phyloP scores from a whole-genome alignment of 2,888 invertebrate species.

The Strigamia transsilvanica region DNA sequence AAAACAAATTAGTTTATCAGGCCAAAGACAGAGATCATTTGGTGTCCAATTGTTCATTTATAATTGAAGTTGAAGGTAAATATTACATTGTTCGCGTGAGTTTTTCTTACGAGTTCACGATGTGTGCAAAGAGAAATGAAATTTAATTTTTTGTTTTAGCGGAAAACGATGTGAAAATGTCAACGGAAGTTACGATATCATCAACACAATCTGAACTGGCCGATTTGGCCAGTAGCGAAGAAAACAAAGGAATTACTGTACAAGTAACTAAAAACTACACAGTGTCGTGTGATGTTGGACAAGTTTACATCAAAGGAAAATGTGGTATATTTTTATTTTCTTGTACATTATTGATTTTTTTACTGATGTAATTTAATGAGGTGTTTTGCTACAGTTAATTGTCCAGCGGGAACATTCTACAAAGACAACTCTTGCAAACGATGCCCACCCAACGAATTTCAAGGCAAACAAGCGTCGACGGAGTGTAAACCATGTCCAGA shows the following conservation, averaged over 20 bases:
- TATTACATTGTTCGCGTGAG: background rate
- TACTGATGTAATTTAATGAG: background rate
- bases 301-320: background rate
- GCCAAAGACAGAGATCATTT: constrained; percentile 3
- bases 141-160: background rate
- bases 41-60: background rate
- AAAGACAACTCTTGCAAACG: constrained; percentile 68
- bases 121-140: background rate
- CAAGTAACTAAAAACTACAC: background rate
- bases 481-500: constrained; percentile 63
- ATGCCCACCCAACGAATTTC: constrained; percentile 63
- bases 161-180: background rate
- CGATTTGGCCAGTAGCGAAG: background rate
- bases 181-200: background rate
- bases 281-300: background rate
- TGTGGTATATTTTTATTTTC: background rate
- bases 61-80: background rate
- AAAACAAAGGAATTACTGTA: background rate
- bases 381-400: constrained; percentile 68
- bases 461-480: constrained; percentile 62
- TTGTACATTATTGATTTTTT: background rate
- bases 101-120: background rate
- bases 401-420: constrained; percentile 73
- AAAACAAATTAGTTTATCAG: constrained; percentile 12
- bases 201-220: background rate